Evolutionary conservation across 2,797 vertebrate genomes (phyloP).

Genomic region (Enteromius afrohamiltoni): DNA sequence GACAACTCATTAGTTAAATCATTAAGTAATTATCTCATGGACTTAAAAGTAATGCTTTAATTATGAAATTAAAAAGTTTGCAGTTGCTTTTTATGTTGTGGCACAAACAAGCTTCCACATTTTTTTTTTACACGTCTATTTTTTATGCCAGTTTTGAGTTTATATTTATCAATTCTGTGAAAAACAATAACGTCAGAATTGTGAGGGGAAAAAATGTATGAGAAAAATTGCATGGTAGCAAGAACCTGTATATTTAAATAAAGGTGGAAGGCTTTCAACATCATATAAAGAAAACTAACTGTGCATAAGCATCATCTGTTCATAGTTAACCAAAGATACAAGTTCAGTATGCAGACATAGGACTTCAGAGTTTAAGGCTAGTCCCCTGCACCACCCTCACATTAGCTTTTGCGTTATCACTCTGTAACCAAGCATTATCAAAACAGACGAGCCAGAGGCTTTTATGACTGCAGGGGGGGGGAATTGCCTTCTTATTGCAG

Average conservation of each 20-base stretch:
- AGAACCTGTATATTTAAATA: not conserved
- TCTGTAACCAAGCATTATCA: constrained; percentile 45
- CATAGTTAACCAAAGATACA: not conserved
- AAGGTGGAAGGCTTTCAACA: not conserved
- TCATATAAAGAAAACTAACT: not conserved
- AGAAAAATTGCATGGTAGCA: not conserved
- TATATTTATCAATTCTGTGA: not conserved
- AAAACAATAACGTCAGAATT: not conserved
- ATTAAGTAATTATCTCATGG: no score
- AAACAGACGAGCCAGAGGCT: constrained; percentile 36
- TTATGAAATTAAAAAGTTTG: not conserved
- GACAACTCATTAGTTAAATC: no score
- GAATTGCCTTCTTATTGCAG: constrained; percentile 72
- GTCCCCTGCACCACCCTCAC: constrained; percentile 42
- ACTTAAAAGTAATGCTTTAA: no score
- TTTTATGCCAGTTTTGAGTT: not conserved
- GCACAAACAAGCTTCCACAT: not conserved
- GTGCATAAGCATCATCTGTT: not conserved
- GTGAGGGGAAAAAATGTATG: not conserved
- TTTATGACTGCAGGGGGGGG: constrained; percentile 46
- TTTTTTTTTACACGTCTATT: not conserved
- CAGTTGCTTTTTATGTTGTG: not conserved
- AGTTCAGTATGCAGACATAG: not conserved
- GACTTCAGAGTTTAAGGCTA: not conserved
- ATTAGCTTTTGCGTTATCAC: constrained; percentile 51